Base-by-base conservation (phyloP, 2,888 invertebrate genomes). In the Macrophya alboannulata region DNA sequence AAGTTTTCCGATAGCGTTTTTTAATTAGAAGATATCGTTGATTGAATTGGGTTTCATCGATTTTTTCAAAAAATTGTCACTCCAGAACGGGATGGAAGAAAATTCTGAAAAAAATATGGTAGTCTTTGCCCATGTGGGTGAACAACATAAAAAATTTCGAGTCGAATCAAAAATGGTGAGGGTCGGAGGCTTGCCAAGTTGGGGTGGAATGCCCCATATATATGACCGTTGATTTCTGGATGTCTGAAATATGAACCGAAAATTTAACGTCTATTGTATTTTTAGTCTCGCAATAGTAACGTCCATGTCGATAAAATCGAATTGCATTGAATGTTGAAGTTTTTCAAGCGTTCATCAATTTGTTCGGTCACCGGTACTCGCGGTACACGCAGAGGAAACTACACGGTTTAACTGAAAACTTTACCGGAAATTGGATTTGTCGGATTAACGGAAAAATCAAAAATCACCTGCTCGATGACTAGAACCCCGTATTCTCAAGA, bases 391-490 rank as follows among this genome's bases (percentile, higher is more conserved):
- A 25, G 37, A 37, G 37, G 55, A 55, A 48, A 12, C 21, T 43
- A 4, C 8, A 48, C 48, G 12, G 43, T 48, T 48, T 12, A 59
- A 17, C n/a, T 15, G 51, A 4, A 25, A 79, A 79, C 25, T 31
- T 79, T 55, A 0, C 9, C n/a, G 55, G 79, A 37, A 37, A 59
- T 37, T 79, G 55, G 51, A 76, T 76, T 76, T 25, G 45, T 76
- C 55, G 17, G 55, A 62, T 59, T 62, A 59, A 40, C 59, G 4
- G 31, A 62, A 48, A 25, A 25, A 68, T 31, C 6, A 83, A 83
- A 68, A 83, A 71, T 68, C 68, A 48, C 68, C 40, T 71, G 48
- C 31, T n/a, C 68, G 37, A 45, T 83, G 83, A 83, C 68, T 82
- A 48, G 48, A 31, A 1, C 31, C 17, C n/a, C 37, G 31, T 17